Conservation (phyloP, 2,888 invertebrate genomes). For the Metallyticus violacea region DNA sequence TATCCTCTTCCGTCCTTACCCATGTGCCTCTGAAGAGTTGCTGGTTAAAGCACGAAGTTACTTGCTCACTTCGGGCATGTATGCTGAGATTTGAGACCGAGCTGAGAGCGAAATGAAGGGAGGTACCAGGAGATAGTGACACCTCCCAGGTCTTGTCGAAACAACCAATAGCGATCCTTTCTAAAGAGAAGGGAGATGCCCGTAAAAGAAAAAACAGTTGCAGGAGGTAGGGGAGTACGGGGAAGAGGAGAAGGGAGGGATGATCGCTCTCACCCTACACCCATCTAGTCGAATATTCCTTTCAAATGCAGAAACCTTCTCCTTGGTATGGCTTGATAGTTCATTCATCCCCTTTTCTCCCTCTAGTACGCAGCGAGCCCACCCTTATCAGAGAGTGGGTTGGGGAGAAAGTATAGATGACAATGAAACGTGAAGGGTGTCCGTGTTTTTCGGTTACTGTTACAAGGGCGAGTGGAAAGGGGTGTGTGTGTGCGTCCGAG, state of each 20-base stretch:
- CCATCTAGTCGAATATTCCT: background rate
- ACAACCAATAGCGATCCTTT: slow-evolving; percentile 6
- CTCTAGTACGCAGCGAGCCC: no score
- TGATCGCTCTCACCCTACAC: background rate
- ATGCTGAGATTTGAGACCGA: background rate
- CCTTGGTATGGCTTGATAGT: background rate
- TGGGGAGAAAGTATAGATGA: background rate
- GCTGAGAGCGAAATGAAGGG: background rate
- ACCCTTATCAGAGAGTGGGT: no score
- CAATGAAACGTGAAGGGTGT: background rate
- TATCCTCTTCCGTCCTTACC: no score
- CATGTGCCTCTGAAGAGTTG: no score
- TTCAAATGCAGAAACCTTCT: slow-evolving; percentile 5
- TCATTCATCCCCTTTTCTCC: background rate
- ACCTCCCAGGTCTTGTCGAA: background rate
- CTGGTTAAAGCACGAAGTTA: no score
- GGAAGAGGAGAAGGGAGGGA: no score
- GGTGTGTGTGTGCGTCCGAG: background rate
- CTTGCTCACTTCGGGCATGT: background rate
- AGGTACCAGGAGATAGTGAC: background rate
- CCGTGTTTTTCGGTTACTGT: slow-evolving; percentile 3
- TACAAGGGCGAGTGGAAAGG: background rate
- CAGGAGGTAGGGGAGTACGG: background rate
- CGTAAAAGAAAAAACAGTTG: background rate
- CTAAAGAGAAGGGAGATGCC: background rate